Evolutionary conservation across 1,140 invertebrate species (phyloP), one percentile per base, ranked within the genome.

Genomic region (Euura lappo): DNA sequence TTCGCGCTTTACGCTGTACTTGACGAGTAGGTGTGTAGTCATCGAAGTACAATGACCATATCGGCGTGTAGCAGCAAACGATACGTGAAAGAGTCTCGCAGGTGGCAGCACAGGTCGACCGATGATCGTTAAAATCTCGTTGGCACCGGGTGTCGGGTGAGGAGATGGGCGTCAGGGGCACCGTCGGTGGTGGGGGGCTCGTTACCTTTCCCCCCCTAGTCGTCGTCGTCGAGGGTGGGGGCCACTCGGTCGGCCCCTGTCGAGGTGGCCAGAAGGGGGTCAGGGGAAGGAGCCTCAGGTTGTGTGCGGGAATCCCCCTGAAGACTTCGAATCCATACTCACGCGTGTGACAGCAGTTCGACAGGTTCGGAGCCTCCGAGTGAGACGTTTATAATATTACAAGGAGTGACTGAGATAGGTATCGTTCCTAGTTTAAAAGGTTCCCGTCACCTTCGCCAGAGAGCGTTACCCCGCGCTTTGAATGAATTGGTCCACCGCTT

Each of bases 81-180:
- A 28, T 28, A 28, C 28, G 28, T 1, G 28, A 28, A 28, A 28
- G 28, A 28, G 28, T 75, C 78, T 47, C 67, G 80, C 76, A 86
- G 85, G 80, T 85, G 85, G 85, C 85, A 86, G 85, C 85, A 86
- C 84, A 69, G 79, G 74, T 82, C 81, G 80, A 81, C 44, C 8
- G 76, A 74, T 74, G 66, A 13, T 6, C n/a, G 44, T 67, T 68
- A 42, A 44, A 45, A 44, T 11, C 74, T 79, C 72, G 78, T 77
- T 74, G 71, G 72, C 65, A 79, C 66, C 76, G 74, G 45, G 71
- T 67, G 69, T 71, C 71, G 45, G 66, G 42, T 11, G 28, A 13
- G 68, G 45, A 44, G 45, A 70, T 70, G 71, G 43, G 64, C 51
- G 51, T 8, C 13, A 3, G 51, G 42, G 28, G 43, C 43, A 65